Conservation (phyloP, 2,113 vertebrate species). For the Speoplatyrhinus poulsoni region DNA sequence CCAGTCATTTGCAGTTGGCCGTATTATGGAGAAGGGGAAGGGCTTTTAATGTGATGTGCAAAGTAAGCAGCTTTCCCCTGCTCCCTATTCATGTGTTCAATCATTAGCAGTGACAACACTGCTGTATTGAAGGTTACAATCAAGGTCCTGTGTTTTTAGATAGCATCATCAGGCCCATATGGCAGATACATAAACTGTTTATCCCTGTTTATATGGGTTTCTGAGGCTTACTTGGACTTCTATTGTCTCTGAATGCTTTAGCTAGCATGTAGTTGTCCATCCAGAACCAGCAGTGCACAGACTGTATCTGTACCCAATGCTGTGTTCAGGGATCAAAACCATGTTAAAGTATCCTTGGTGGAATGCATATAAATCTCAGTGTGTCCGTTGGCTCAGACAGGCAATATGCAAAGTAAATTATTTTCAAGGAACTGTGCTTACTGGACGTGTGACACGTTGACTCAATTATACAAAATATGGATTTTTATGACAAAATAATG, state of each 20-base stretch:
- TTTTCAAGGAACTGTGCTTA: slow-evolving; percentile 4
- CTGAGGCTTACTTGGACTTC: slow-evolving; percentile 2
- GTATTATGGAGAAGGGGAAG: slow-evolving; percentile 4
- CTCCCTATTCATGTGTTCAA: slow-evolving; percentile 10
- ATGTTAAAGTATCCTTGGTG: slow-evolving; percentile 23
- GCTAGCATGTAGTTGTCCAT: neutral
- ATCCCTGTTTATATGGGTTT: slow-evolving; percentile 16
- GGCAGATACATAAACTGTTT: neutral
- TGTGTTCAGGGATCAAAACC: slow-evolving; percentile 1
- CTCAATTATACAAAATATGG: too few species aligned
- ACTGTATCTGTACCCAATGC: neutral
- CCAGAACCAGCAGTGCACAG: neutral
- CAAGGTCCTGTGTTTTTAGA: neutral
- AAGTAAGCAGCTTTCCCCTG: slow-evolving; percentile 38
- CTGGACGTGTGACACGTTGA: too few species aligned
- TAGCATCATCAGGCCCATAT: neutral
- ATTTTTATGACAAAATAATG: too few species aligned
- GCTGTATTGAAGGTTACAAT: slow-evolving; percentile 21
- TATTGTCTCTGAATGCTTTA: neutral
- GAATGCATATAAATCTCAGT: slow-evolving; percentile 6
- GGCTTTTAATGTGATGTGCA: slow-evolving; percentile 11
- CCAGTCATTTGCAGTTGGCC: slow-evolving; percentile 1
- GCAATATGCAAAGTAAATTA: slow-evolving; percentile 17
- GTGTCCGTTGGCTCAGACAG: slow-evolving; percentile 1
- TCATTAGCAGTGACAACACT: slow-evolving; percentile 18